These are phyloP conservation scores for Sarcophaga rosellei DNA, from an alignment of 2,888 invertebrate species.

Conservation along the genomic window DNA sequence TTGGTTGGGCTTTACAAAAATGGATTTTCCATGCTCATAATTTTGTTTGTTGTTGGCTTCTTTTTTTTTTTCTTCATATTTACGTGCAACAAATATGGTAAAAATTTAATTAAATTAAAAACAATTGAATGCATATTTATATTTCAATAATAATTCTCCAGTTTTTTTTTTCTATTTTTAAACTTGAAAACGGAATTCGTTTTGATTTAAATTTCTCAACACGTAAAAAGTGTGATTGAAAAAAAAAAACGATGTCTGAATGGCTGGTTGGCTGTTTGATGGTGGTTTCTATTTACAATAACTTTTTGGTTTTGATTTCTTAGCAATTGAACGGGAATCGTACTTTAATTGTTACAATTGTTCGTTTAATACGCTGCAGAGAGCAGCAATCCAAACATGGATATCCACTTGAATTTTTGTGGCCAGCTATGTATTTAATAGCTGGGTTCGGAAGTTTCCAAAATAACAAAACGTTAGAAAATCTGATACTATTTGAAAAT, in stretches of 20 bases:
- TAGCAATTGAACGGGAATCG: not conserved
- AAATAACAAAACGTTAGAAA: not conserved
- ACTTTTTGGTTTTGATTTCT: not conserved
- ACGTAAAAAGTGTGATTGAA: conserved; percentile 25
- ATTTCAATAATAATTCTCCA: not conserved
- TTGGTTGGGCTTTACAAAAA: not conserved
- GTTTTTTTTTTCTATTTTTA: not conserved
- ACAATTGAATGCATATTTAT: not conserved
- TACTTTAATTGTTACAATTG: conserved; percentile 78
- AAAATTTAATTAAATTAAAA: not conserved
- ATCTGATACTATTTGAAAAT: not conserved
- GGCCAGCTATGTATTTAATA: not conserved
- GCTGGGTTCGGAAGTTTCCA: not conserved
- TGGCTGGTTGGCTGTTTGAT: no score
- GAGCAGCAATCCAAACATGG: no score
- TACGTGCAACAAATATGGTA: not conserved
- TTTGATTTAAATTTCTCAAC: conserved; percentile 38
- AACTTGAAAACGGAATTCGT: not conserved
- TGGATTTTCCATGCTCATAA: not conserved
- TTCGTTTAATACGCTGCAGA: conserved; percentile 52
- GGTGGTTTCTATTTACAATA: no score
- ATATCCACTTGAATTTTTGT: not conserved
- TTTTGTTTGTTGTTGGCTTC: no score
- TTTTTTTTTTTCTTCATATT: not conserved
- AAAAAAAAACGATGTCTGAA: not conserved